Base-by-base conservation (phyloP, 2,888 invertebrate genomes). In the Eupithecia abbreviata region DNA sequence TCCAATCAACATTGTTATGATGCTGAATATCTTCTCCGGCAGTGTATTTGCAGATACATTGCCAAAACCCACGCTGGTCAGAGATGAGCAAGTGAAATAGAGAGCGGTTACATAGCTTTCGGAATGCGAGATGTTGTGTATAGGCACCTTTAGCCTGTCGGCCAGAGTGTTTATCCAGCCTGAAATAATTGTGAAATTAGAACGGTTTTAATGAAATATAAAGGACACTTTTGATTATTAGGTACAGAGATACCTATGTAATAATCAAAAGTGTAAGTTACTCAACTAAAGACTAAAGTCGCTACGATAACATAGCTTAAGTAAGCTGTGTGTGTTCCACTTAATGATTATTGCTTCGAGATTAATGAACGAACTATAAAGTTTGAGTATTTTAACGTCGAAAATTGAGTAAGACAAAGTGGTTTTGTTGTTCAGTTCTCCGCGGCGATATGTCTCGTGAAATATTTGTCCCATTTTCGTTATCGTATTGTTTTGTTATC, bases 11-110 rank as follows among this genome's bases (percentile, higher is more conserved):
- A 99, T 99, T 80, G 98, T 98, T 86, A 98, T 97, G 84, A 99
- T 98, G 85, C 98, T 98, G 94, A 99, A 99, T 84, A 99, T 97
- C 92, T 99, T 99, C 93, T 99, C 99, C 45, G 97, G 97, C 80
- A 98, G 97, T 10, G 99, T 99, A 92, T 99, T 99, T 12, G 99
- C 99, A 9, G 99, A 98, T 41, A 99, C 99, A 90, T 99, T 99
- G 70, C 99, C 99, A 89, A 99, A 99, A 70, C 99, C 99, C 51
- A 99, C 99, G 83, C 98, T 98, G 7, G 99, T 99, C 77, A 99
- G 96, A 85, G 98, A 98, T 71, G 98, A 98, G 90, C 98, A 99
- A 12, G 99, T 99, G 93, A 99, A 99, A 92, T 99, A 99, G 41
- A 99, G 96, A 9, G 99, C 98, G 1, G 99, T 98, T 79, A 99